Percentiles rank a stretch among this genome's conserved stretches.
phyloP scores from a whole-genome alignment of 2,113 vertebrate species.

The Eudyptes chrysolophus region DNA sequence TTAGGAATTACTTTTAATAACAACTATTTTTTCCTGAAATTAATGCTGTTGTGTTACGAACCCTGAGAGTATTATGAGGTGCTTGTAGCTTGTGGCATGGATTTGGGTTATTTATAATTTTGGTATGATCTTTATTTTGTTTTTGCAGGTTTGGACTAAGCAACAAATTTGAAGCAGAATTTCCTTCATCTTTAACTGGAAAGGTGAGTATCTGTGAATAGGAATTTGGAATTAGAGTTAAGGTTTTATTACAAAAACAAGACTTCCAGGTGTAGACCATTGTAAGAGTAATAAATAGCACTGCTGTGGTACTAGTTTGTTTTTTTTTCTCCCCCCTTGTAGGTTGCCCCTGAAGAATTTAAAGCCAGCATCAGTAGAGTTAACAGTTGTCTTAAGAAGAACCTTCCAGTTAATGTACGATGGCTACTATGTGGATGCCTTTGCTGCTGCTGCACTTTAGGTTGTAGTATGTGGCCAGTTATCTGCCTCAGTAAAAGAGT shows the following conservation, averaged over 20 bases:
- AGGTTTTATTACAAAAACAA: neutral
- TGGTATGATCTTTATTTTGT: slow-evolving; percentile 7
- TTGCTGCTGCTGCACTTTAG: slow-evolving; percentile 98
- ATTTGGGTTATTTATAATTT: neutral
- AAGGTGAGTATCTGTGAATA: slow-evolving; percentile 81
- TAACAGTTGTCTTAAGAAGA: slow-evolving; percentile 97
- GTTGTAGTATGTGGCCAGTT: slow-evolving; percentile 99
- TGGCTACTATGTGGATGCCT: slow-evolving; percentile 98
- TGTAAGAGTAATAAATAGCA: neutral
- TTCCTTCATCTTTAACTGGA: slow-evolving; percentile 97
- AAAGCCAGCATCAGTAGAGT: slow-evolving; percentile 96
- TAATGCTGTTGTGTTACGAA: neutral
- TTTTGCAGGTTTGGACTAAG: slow-evolving; percentile 93
- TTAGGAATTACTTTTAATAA: neutral
- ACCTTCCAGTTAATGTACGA: slow-evolving; percentile 94
- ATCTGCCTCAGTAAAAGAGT: slow-evolving; percentile 99
- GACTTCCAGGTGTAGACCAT: neutral
- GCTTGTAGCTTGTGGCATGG: neutral
- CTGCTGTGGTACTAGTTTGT: neutral
- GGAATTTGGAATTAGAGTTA: neutral
- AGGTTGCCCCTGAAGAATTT: slow-evolving; percentile 99
- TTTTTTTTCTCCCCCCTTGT: neutral
- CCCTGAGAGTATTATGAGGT: neutral
- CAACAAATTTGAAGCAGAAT: slow-evolving; percentile 99
- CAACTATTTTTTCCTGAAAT: neutral